Evolutionary conservation across 2,797 vertebrate genomes (phyloP), one percentile per base, ranked within the genome.

Genomic region (Sternotherus odoratus): DNA sequence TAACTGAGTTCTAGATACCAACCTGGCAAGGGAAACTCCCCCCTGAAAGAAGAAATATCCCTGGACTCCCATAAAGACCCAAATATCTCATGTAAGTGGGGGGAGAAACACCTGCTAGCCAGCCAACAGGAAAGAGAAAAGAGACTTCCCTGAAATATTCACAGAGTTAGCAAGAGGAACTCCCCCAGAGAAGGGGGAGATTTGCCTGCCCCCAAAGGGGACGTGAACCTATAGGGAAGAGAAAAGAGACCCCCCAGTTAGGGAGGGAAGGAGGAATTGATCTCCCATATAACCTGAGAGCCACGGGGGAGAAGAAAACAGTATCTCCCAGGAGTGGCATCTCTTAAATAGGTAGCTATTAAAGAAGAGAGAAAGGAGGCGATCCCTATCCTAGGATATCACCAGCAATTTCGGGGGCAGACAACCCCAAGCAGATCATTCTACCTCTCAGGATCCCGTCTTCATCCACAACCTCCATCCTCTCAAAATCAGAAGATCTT

Each of bases 401-500:
- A 33, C 26, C 72, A 63, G 66, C 86, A 79, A 69, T 86, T 94
- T 74, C 92, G 82, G 80, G n/a, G 46, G 75, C 78, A 89, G 91
- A 21, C 77, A 77, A 6, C 91, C 85, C 39, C 66, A 69, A 51
- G 8, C 43, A 86, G 86, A 82, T 93, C 82, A 23, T 92, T 94
- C 83, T 79, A 74, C 69, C 95, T 94, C 60, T 94, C 77, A 85
- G 92, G 94, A 88, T 84, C 91, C 94, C 57, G 82, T 75, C 91
- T 93, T 95, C 89, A 57, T 94, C 91, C 50, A 19, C 93, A 80
- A 95, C 80, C 88, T 54, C 82, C 86, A 85, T 13, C 2, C 43
- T 74, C 23, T 92, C 88, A 8, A 95, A 93, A 84, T 92, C 93
- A 94, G 95, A 97, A 96, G 80, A 91, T 82, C 72, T 89, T 93